Evolutionary conservation across 1,140 invertebrate species (phyloP).

Genomic region (Penaeus vannamei): DNA sequence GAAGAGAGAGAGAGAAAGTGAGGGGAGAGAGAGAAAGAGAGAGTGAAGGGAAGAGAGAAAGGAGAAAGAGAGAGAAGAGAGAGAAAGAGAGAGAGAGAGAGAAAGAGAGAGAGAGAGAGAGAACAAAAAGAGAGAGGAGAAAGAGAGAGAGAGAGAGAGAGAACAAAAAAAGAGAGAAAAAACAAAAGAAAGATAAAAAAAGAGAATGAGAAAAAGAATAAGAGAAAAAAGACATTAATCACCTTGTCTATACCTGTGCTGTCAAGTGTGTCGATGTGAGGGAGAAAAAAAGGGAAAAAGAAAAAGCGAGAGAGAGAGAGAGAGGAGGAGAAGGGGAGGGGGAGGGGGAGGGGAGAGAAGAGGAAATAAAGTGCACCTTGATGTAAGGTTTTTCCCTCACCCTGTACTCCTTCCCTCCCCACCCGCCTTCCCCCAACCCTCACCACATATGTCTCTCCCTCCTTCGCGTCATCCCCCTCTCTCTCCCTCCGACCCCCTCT

Average conservation of each 20-base stretch:
- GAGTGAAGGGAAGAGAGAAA: neutral
- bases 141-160: neutral
- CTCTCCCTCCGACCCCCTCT: too few species aligned
- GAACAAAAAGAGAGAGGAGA: neutral
- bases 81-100: neutral
- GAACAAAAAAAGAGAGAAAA: neutral
- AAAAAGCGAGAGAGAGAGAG: too few species aligned
- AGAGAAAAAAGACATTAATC: neutral
- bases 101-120: neutral
- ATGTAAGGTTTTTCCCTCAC: neutral
- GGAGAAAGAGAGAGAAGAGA: neutral
- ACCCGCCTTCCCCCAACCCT: neutral
- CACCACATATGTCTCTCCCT: neutral
- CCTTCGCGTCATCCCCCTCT: neutral
- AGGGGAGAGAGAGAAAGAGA: neutral
- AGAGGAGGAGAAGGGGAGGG: neutral
- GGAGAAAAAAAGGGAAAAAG: too few species aligned
- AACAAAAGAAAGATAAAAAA: neutral
- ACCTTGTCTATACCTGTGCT: constrained; percentile 22
- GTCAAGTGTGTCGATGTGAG: too few species aligned
- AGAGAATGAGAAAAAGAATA: neutral
- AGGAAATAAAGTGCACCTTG: neutral
- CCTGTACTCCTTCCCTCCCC: neutral
- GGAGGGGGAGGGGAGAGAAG: constrained; percentile 21
- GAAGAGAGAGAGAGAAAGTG: neutral